Evolutionary conservation across 1,140 invertebrate species (phyloP).

Genomic region (Archegozetes longisetosus): DNA sequence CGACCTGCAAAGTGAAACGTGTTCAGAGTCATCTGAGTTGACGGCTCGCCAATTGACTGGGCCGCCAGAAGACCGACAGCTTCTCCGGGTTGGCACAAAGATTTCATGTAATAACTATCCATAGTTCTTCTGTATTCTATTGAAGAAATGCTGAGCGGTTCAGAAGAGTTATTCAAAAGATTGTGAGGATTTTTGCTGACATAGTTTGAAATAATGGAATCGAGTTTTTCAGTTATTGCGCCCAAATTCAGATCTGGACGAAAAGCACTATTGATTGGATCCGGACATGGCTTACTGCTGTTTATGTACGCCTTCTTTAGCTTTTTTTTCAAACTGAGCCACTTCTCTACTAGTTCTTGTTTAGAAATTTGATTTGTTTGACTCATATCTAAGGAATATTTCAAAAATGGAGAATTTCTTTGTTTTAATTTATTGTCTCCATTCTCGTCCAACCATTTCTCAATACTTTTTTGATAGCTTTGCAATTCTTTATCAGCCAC

Average conservation of each 20-base stretch:
- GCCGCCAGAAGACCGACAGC: slow-evolving; percentile 89
- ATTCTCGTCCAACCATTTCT: slow-evolving; percentile 1
- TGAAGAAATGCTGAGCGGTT: not conserved
- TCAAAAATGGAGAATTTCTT: not conserved
- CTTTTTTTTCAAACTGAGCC: slow-evolving; percentile 23
- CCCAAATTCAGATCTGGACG: slow-evolving; percentile 58
- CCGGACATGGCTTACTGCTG: slow-evolving; percentile 24
- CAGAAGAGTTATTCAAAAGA: not conserved
- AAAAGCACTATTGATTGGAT: slow-evolving; percentile 51
- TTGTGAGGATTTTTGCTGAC: slow-evolving; percentile 26
- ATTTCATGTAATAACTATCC: slow-evolving; percentile 54
- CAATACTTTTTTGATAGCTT: slow-evolving; percentile 30
- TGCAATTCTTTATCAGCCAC: slow-evolving; percentile 31
- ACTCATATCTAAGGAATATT: not conserved
- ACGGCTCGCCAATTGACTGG: slow-evolving; percentile 56
- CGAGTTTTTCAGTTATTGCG: slow-evolving; percentile 53
- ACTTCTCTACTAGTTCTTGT: not conserved
- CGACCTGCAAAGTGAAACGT: slow-evolving; percentile 99
- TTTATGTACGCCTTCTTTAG: slow-evolving; percentile 15
- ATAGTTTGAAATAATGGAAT: slow-evolving; percentile 48
- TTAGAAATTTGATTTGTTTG: not conserved
- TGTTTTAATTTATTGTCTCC: not conserved
- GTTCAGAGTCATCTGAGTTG: slow-evolving; percentile 99
- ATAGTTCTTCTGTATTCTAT: slow-evolving; percentile 47
- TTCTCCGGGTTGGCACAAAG: slow-evolving; percentile 74